Base-by-base conservation (phyloP, 2,888 invertebrate genomes). In the Drosophila diplacantha region DNA sequence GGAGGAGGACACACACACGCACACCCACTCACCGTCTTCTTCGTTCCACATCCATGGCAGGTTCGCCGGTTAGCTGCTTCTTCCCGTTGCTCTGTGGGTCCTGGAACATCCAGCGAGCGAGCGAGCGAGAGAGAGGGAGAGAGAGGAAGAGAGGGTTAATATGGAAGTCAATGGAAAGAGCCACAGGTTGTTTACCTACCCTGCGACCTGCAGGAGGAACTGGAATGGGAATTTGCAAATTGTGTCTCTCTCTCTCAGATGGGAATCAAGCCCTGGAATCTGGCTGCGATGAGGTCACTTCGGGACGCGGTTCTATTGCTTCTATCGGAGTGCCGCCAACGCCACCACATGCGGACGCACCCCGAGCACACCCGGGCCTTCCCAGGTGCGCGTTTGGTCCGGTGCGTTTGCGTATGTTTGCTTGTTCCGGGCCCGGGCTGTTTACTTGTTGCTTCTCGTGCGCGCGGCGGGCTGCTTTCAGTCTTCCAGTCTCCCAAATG, bases 11-110 rank as follows among this genome's bases (percentile, higher is more conserved):
- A 22, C 22, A 8, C 24, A 9, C 24, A 39, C 22, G 22, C 22
- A 1, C 34, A 26, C 32, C 18, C 44, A 26, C 78, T 78, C 63
- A 78, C 78, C 78, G 78, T 79, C 76, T 81, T 66, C 81, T 64
- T 65, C 78, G 74, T 76, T 78, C 78, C 63, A 71, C 78, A 65
- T 78, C 81, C 78, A 78, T 78, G 37, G 44, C 44, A 14, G 31
- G 31, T 31, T 14, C 31, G 31, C 31, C 60, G 71, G 58, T 37
- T 32, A 22, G 55, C 63, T 56, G 51, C 58, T 54, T 20, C 20
- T 32, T 52, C 24, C 34, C 18, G 29, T 26, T 26, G 6, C 26
- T 43, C 7, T 16, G 18, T 14, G 31, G 14, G 3, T 46, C 44
- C 44, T 46, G 31, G 31, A 46, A 31, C 14, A 44, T 9, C 5